phyloP scores from a whole-genome alignment of 2,888 invertebrate genomes.

The Chrysolina haemoptera region DNA sequence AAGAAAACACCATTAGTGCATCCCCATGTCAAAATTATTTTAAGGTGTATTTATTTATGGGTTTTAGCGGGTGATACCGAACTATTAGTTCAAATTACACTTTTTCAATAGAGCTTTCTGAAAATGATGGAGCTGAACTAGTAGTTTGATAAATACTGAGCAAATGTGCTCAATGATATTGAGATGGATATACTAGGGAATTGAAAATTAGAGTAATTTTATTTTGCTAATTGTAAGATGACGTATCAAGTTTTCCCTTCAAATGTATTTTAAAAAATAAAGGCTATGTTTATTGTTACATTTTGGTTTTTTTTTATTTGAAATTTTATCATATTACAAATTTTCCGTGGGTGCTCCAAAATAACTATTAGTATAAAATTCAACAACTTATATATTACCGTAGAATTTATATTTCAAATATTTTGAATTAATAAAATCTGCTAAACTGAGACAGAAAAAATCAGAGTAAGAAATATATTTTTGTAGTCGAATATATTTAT shows the following conservation, averaged over 20 bases:
- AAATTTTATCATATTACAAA: no score
- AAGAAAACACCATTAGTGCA: constrained; percentile 5
- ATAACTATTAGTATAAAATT: no score
- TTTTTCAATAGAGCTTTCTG: not conserved
- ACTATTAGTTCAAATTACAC: not conserved
- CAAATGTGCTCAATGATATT: not conserved
- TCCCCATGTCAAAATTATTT: not conserved
- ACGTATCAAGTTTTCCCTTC: constrained; percentile 47
- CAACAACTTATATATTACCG: no score
- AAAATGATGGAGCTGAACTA: not conserved
- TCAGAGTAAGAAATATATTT: no score
- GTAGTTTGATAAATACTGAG: constrained; percentile 9
- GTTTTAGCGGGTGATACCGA: not conserved
- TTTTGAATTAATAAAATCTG: no score
- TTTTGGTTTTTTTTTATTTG: not conserved
- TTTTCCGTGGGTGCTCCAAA: no score
- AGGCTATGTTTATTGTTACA: constrained; percentile 53
- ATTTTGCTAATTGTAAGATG: constrained; percentile 61
- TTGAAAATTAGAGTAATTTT: constrained; percentile 51
- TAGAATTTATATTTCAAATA: no score
- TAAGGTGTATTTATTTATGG: constrained; percentile 16
- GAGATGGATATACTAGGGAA: constrained; percentile 31
- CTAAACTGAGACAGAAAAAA: no score
- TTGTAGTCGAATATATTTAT: no score
- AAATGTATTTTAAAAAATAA: constrained; percentile 53